A percentile compares a stretch with the other conserved stretches of the same genome.
Conservation (phyloP, 37 sponge, comb jelly and placozoan genomes). For the Halisarca cf. caerulea region DNA sequence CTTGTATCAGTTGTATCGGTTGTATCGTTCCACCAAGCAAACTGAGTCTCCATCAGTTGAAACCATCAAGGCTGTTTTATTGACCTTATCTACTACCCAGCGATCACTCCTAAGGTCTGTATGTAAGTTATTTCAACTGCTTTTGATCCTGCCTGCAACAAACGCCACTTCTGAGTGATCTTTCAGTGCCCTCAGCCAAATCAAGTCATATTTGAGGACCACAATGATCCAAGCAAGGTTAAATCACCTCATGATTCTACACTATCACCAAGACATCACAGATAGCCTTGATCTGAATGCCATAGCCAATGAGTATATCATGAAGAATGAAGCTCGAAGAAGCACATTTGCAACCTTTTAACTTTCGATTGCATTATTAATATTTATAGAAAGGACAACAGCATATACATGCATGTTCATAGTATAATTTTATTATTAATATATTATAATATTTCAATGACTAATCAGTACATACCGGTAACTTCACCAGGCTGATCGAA, state of each 20-base stretch:
- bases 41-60: constrained; percentile 45
- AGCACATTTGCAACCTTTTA: constrained; percentile 35
- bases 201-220: constrained; percentile 70
- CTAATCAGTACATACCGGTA: no score
- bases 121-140: constrained; percentile 59
- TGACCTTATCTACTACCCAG: constrained; percentile 27
- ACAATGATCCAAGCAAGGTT: constrained; percentile 70
- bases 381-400: neutral
- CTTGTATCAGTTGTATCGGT: constrained; percentile 26
- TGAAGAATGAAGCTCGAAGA: constrained; percentile 34
- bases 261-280: constrained; percentile 55
- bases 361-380: neutral
- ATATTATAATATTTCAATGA: no score
- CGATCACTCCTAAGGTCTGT: constrained; percentile 35
- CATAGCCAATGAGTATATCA: constrained; percentile 59
- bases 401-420: no score
- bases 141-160: constrained; percentile 69
- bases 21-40: no score
- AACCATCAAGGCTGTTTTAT: constrained; percentile 40
- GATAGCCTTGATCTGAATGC: constrained; percentile 48
- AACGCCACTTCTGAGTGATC: constrained; percentile 73
- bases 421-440: no score
- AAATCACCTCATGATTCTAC: constrained; percentile 71
- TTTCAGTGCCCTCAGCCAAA: constrained; percentile 71
- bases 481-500: no score